phyloP scores from a whole-genome alignment of 2,797 vertebrate genomes.

The Streptopelia turtur region DNA sequence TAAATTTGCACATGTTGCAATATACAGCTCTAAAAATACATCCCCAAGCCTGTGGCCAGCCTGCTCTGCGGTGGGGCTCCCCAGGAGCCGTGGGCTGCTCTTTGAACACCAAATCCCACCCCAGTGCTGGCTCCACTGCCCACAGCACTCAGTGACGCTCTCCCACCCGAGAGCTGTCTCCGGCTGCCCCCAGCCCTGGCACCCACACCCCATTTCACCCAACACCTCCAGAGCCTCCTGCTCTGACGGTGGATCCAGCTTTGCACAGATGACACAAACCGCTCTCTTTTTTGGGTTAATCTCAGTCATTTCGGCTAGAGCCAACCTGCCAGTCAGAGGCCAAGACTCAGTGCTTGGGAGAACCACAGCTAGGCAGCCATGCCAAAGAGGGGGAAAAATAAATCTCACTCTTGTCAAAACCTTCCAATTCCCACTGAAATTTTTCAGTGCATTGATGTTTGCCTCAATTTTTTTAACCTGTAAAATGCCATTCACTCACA shows the following conservation, averaged over 20 bases:
- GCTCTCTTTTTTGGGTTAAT: neutral
- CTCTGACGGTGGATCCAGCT: neutral
- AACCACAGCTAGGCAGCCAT: neutral
- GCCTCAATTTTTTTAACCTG: neutral
- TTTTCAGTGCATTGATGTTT: neutral
- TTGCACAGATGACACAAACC: neutral
- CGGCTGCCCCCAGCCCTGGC: accelerated
- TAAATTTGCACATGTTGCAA: conserved; percentile 58
- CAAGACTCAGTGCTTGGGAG: neutral
- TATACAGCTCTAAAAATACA: conserved; percentile 40
- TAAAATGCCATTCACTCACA: neutral
- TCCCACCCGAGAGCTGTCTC: neutral
- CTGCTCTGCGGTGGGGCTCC: neutral
- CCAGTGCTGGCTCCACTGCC: accelerated
- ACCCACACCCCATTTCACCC: neutral
- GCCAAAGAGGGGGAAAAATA: neutral
- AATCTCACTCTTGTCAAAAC: neutral
- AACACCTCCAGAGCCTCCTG: accelerated
- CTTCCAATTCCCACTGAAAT: neutral
- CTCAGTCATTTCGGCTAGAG: neutral
- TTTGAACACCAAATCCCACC: neutral
- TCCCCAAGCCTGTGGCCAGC: neutral
- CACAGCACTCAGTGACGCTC: accelerated
- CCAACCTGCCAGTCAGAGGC: neutral
- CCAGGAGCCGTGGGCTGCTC: neutral